Evolutionary conservation across 2,113 vertebrate genomes (phyloP).

Genomic region (Rattus rattus): DNA sequence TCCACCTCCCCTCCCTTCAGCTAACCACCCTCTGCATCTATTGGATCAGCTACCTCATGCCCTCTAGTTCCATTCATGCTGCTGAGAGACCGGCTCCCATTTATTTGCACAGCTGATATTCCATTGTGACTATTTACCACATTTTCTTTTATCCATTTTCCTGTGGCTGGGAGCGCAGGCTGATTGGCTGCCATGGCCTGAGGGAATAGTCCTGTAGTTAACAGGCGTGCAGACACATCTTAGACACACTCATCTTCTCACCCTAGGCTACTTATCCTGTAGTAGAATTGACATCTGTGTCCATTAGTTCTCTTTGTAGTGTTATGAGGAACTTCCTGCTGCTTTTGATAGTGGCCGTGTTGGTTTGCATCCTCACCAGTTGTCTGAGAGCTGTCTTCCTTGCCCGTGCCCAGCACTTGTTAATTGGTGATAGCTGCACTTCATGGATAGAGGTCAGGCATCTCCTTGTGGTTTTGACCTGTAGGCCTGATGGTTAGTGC

Average conservation of each 20-base stretch:
- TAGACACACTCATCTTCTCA: not conserved
- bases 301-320: not conserved
- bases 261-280: not conserved
- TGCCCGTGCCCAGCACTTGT: not conserved
- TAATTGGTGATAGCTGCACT: not conserved
- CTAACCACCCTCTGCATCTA: not conserved
- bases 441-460: not conserved
- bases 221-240: not conserved
- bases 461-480: not conserved
- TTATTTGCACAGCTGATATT: not conserved
- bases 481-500: not conserved
- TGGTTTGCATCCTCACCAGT: not conserved
- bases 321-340: not conserved
- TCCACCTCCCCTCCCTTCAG: not conserved
- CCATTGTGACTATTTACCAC: not conserved
- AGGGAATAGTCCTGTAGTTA: not conserved
- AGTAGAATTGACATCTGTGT: not conserved
- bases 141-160: not conserved
- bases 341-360: not conserved
- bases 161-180: not conserved
- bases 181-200: not conserved
- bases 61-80: not conserved
- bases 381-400: not conserved
- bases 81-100: not conserved
- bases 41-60: not conserved